A percentile compares a stretch with the other conserved stretches of the same genome.
These are phyloP conservation scores for Origma solitaria DNA, from an alignment of 2,113 vertebrate genomes.

Conservation along the genomic window DNA sequence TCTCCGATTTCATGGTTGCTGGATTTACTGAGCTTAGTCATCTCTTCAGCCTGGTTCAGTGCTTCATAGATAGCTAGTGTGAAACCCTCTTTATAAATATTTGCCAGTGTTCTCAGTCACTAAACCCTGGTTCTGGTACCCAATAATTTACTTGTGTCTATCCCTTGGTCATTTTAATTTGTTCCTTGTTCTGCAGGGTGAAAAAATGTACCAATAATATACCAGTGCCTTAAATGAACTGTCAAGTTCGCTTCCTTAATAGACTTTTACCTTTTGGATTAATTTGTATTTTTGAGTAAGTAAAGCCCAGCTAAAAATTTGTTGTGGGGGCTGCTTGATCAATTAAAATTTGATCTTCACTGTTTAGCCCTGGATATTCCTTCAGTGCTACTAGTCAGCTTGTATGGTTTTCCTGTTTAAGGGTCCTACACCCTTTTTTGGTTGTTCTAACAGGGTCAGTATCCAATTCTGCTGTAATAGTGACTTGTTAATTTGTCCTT, in stretches of 20 bases:
- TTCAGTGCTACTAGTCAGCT: not conserved
- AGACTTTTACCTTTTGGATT: not conserved
- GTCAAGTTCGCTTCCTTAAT: not conserved
- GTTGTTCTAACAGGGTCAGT: not conserved
- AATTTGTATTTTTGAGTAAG: not conserved
- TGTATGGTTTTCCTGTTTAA: not conserved
- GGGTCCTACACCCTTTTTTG: not conserved
- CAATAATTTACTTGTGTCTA: not conserved
- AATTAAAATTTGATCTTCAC: not conserved
- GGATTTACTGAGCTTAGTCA: not conserved
- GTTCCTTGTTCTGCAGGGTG: not conserved
- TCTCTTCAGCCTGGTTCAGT: not conserved
- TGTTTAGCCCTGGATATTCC: not conserved
- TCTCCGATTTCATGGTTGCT: not conserved
- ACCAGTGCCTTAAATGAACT: not conserved
- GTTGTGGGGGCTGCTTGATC: not conserved
- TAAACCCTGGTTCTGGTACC: not conserved
- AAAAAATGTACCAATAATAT: not conserved
- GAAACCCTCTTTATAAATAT: not conserved
- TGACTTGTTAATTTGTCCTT: not conserved
- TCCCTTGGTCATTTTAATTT: not conserved
- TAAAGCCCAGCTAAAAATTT: not conserved
- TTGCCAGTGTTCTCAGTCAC: not conserved
- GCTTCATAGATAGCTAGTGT: not conserved
- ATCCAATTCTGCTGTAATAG: not conserved